Percentiles rank a stretch among this genome's conserved stretches.
Evolutionary conservation across 2,888 invertebrate species (phyloP).

Genomic region (Nycteola revayana): DNA sequence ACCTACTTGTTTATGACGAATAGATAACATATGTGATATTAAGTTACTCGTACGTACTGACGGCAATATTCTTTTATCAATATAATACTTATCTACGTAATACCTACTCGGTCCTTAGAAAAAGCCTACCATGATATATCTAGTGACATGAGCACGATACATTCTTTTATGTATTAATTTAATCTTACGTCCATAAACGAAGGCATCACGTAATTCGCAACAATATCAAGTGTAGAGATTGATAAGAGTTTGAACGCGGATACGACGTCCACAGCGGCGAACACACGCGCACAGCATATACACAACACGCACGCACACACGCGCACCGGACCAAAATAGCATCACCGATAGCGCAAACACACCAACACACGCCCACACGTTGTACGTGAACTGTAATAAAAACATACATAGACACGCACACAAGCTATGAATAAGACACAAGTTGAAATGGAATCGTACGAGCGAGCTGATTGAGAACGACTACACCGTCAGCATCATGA

Average conservation of each 20-base stretch:
- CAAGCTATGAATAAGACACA: constrained; percentile 68
- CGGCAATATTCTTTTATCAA: too few species aligned
- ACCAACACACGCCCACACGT: constrained; percentile 77
- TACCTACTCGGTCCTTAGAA: too few species aligned
- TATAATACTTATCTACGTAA: too few species aligned
- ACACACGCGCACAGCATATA: constrained; percentile 22
- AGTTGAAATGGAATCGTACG: constrained; percentile 69
- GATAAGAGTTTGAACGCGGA: constrained; percentile 73
- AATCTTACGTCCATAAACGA: constrained; percentile 26
- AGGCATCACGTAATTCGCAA: constrained; percentile 51
- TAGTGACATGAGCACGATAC: too few species aligned
- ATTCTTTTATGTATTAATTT: constrained; percentile 7
- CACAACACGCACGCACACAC: constrained; percentile 44
- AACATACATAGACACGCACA: constrained; percentile 67
- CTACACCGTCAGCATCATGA: neutral
- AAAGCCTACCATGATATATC: too few species aligned
- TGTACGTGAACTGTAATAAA: constrained; percentile 77
- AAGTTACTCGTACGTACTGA: too few species aligned
- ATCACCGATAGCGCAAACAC: constrained; percentile 76
- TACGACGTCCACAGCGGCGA: constrained; percentile 55
- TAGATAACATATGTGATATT: too few species aligned
- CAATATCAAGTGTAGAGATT: constrained; percentile 60
- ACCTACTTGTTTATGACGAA: too few species aligned
- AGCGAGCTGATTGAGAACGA: constrained; percentile 47
- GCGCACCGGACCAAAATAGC: constrained; percentile 64